phyloP scores from a whole-genome alignment of 2,113 vertebrate genomes.

The Apistogramma diplotaenia region DNA sequence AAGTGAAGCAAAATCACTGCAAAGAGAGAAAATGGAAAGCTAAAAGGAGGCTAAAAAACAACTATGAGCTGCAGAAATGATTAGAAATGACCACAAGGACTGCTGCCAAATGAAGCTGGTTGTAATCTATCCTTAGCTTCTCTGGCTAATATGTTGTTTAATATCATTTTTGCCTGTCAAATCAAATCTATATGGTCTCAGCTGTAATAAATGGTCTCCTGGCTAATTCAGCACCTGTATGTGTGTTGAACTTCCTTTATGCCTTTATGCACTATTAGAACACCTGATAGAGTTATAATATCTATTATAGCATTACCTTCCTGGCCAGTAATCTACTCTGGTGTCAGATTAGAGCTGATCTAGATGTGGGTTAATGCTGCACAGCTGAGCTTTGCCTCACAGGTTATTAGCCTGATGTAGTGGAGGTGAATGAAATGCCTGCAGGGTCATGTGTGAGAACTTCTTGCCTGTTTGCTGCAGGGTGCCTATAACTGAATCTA shows the following conservation, averaged over 20 bases:
- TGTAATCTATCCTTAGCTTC: not conserved
- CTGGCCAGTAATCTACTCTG: constrained; percentile 3
- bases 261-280: too few relatives aligned
- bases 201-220: not conserved
- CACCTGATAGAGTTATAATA: not conserved
- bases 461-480: not conserved
- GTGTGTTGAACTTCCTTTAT: too few relatives aligned
- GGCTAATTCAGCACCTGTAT: not conserved
- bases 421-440: not conserved
- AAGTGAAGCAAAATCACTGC: not conserved
- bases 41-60: not conserved
- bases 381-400: not conserved
- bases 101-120: not conserved
- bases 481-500: too few relatives aligned
- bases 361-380: constrained; percentile 40
- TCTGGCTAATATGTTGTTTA: not conserved
- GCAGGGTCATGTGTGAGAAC: not conserved
- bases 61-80: not conserved
- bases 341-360: constrained; percentile 24
- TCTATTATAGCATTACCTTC: not conserved
- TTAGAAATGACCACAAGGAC: not conserved
- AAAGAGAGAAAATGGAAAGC: not conserved
- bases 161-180: not conserved
- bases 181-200: not conserved
- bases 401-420: not conserved